These are phyloP conservation scores for Rhopilema esculentum DNA, from an alignment of 30 jellyfish, hydroid and myxozoan species.

Conservation along the genomic window DNA sequence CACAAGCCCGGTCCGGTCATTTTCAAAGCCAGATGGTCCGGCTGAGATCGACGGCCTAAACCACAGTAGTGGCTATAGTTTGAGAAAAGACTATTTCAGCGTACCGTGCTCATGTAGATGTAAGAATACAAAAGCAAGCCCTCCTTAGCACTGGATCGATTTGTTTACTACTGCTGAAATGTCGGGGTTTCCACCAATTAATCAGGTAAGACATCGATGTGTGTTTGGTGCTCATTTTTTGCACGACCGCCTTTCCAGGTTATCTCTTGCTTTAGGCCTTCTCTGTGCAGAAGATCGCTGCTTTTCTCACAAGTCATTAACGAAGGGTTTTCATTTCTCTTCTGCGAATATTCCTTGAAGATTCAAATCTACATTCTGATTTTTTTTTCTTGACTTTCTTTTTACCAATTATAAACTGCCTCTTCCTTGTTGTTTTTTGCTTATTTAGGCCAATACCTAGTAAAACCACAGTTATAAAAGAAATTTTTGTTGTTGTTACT, in stretches of 20 bases:
- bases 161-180: background rate
- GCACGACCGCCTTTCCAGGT: background rate
- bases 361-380: background rate
- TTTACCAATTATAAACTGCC: background rate
- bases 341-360: background rate
- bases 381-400: background rate
- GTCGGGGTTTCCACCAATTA: background rate
- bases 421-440: background rate
- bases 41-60: background rate
- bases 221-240: background rate
- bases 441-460: background rate
- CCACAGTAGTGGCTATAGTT: background rate
- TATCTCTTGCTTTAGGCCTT: background rate
- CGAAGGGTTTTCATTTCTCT: background rate
- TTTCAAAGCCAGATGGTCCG: background rate
- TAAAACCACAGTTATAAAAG: background rate
- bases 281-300: background rate
- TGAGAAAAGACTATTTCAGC: background rate
- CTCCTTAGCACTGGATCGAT: background rate
- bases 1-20: background rate
- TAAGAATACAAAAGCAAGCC: background rate
- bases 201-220: background rate
- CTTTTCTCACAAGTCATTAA: background rate
- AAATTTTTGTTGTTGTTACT: no score
- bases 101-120: background rate